A percentile compares a stretch with the other conserved stretches of the same genome.
Conservation (phyloP, 2,888 invertebrate species). For the Ophion slaviceki region DNA sequence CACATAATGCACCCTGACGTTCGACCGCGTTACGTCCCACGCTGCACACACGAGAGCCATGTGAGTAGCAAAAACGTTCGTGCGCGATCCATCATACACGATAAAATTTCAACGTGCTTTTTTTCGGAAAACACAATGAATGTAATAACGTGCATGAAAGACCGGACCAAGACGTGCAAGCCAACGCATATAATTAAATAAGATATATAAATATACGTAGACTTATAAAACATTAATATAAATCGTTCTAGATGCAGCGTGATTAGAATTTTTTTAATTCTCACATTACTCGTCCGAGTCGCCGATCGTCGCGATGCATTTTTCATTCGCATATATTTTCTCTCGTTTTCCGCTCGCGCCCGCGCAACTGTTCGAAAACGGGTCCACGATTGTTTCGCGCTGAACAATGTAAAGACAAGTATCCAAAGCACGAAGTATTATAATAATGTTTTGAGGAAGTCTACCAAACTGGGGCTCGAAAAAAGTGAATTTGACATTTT, state of each 20-base stretch:
- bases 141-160: slow-evolving; percentile 54
- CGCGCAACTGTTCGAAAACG: slow-evolving; percentile 75
- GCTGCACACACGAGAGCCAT: neutral
- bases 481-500: neutral
- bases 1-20: slow-evolving; percentile 6
- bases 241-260: slow-evolving; percentile 25
- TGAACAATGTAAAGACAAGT: slow-evolving; percentile 24
- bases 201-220: neutral
- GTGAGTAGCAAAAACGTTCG: neutral
- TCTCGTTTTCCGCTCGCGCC: slow-evolving; percentile 65
- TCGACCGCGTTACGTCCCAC: slow-evolving; percentile 9
- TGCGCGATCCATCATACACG: neutral
- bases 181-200: slow-evolving; percentile 27
- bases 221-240: slow-evolving; percentile 2
- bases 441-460: neutral
- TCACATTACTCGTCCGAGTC: neutral
- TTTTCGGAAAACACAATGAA: slow-evolving; percentile 37
- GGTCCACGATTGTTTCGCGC: slow-evolving; percentile 73
- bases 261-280: slow-evolving; percentile 1
- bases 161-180: slow-evolving; percentile 69
- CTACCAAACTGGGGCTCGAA: neutral
- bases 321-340: slow-evolving; percentile 24
- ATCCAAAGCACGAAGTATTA: slow-evolving; percentile 3
- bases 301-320: slow-evolving; percentile 13
- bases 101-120: slow-evolving; percentile 5